A percentile compares a stretch with the other conserved stretches of the same genome.
Conservation (phyloP, 2,888 invertebrate species). For the Ashinkailepas kermadecensis region DNA sequence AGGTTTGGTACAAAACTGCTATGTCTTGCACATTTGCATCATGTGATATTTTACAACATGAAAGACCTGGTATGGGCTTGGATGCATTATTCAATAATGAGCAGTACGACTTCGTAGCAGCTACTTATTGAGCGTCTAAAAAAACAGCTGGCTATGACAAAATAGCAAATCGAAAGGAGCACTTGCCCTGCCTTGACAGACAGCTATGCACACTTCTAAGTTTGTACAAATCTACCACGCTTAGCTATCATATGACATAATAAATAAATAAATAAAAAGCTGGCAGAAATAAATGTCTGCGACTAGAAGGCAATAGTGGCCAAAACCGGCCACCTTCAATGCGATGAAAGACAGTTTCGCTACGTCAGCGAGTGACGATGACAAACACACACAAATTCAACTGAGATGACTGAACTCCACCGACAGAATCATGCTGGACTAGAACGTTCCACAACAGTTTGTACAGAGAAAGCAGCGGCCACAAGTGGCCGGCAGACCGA, state of each 20-base stretch:
- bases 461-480: too few relatives aligned
- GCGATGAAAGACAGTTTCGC: background rate
- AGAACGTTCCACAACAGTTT: too few relatives aligned
- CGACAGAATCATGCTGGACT: too few relatives aligned
- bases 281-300: background rate
- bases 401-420: too few relatives aligned
- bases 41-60: slow-evolving; percentile 8
- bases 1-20: background rate
- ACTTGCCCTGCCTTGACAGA: too few relatives aligned
- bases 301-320: background rate
- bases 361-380: background rate
- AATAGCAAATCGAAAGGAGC: too few relatives aligned
- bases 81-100: background rate
- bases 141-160: too few relatives aligned
- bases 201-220: background rate
- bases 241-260: background rate
- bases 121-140: too few relatives aligned
- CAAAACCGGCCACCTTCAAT: background rate
- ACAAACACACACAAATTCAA: too few relatives aligned
- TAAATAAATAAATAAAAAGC: background rate
- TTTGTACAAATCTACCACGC: background rate
- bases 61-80: slow-evolving; percentile 19
- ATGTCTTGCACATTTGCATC: background rate
- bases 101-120: background rate
- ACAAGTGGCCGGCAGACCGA: too few relatives aligned